A percentile compares a stretch with the other conserved stretches of the same genome.
Conservation (phyloP, 2,113 vertebrate genomes). For the Oncorhynchus gorbuscha region DNA sequence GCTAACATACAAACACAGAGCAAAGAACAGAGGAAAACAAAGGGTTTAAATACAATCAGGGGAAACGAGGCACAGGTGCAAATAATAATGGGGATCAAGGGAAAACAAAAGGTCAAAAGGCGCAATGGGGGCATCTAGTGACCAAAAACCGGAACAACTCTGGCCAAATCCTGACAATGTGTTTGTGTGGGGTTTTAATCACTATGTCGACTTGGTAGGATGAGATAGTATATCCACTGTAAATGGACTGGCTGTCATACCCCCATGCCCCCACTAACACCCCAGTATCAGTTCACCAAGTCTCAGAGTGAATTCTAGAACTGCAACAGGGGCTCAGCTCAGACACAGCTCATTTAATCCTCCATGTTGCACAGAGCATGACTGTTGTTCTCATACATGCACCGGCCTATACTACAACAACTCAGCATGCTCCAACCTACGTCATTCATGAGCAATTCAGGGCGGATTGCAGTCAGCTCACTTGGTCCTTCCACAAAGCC, state of each 20-base stretch:
- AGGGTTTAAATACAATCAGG: too few relatives aligned
- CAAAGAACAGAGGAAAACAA: too few relatives aligned
- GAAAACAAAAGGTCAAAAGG: too few relatives aligned
- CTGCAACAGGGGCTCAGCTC: slow-evolving; percentile 5
- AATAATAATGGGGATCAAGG: too few relatives aligned
- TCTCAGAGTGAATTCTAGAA: not conserved
- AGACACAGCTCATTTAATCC: slow-evolving; percentile 35
- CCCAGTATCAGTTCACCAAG: not conserved
- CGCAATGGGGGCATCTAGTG: too few relatives aligned
- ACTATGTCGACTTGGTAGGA: not conserved
- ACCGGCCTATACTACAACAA: not conserved
- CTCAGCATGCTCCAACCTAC: not conserved
- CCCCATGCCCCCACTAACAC: not conserved
- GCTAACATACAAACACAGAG: too few relatives aligned
- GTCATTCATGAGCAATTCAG: slow-evolving; percentile 31
- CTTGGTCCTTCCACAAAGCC: slow-evolving; percentile 28
- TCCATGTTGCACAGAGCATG: slow-evolving; percentile 25
- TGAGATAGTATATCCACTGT: not conserved
- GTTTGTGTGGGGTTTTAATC: not conserved
- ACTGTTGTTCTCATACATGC: not conserved
- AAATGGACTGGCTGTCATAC: not conserved
- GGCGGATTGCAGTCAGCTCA: too few relatives aligned
- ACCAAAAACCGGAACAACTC: too few relatives aligned
- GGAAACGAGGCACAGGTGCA: too few relatives aligned
- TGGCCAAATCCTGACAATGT: too few relatives aligned